Evolutionary conservation across 2,797 vertebrate species (phyloP).

Genomic region (Macroramphosus scolopax): DNA sequence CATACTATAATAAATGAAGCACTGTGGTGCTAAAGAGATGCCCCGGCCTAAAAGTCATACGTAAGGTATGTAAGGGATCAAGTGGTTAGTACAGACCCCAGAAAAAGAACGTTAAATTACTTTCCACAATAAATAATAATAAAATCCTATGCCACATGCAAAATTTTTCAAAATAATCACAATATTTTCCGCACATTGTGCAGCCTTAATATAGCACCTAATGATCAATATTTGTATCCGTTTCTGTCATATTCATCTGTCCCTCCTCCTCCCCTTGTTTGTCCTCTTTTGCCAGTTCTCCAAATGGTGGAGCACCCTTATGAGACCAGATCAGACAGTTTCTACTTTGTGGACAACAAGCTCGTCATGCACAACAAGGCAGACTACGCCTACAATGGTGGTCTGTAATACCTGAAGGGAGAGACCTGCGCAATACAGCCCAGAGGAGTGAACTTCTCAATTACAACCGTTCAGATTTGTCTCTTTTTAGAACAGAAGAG

Average conservation of each 20-base stretch:
- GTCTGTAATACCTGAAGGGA: conserved; percentile 77
- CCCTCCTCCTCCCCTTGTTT: background rate
- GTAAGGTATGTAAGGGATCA: no score
- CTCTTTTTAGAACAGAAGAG: conserved; percentile 30
- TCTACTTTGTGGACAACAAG: conserved; percentile 99
- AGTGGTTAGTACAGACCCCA: no score
- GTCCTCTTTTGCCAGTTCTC: conserved; percentile 77
- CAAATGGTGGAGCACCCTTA: conserved; percentile 96
- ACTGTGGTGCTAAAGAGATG: no score
- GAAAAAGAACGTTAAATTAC: no score
- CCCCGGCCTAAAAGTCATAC: no score
- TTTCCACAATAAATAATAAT: no score
- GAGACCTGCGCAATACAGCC: conserved; percentile 32
- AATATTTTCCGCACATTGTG: no score
- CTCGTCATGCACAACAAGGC: conserved; percentile 99
- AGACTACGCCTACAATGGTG: conserved; percentile 97
- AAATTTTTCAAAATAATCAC: no score
- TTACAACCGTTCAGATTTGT: conserved; percentile 20
- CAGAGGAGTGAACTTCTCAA: conserved; percentile 25
- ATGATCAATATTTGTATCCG: no score
- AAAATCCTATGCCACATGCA: no score
- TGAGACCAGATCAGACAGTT: conserved; percentile 98
- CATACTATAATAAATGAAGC: no score
- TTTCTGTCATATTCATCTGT: background rate
- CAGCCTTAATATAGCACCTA: no score